Evolutionary conservation across 2,888 invertebrate species (phyloP), one percentile per base, ranked within the genome.

Genomic region (Prosopocoilus inquinatus): DNA sequence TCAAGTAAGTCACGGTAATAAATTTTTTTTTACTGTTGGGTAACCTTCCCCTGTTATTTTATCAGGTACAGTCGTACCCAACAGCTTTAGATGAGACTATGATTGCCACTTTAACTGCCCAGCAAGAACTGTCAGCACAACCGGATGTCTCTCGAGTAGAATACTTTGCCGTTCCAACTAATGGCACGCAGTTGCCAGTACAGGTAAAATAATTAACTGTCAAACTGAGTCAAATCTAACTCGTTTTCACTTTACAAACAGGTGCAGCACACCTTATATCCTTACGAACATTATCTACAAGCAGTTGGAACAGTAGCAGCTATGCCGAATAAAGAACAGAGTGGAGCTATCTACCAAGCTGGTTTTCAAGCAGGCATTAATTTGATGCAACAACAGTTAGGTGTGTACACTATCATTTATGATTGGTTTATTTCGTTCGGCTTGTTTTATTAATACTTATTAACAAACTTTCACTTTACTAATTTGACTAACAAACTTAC

Each of bases 221-320:
- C 12, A 3, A 7, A 16, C 44, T 1, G 15, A 16, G 8, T 8
- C 15, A 20, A 16, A 3, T 44, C 9, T 44, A 3, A 44, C 11
- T 44, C 15, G 9, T 44, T 44, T 44, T 16, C 15, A 44, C 9
- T 16, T 2, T 28, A 46, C 28, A 33, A 11, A 38, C 62, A 68
- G 63, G 70, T 70, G 47, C 67, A 68, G 53, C 75, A 75, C 59
- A 67, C 76, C 41, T 63, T 75, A 39, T 76, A 75, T 56, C 73
- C 74, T 2, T 78, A 78, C 60, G 78, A 78, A 56, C 76, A 77
- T 57, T 77, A 77, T 61, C 67, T 82, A 65, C 80, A 80, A 71
- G 78, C 75, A 65, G 72, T 70, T 61, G 68, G 71, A 16, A 58
- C 57, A 13, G 54, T 52, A 34, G 58, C 55, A 33, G 63, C 66